Percentiles rank a stretch among this genome's conserved stretches.
phyloP scores from a whole-genome alignment of 35 echinoderm and acorn worm genomes.

The Hemicentrotus pulcherrimus region DNA sequence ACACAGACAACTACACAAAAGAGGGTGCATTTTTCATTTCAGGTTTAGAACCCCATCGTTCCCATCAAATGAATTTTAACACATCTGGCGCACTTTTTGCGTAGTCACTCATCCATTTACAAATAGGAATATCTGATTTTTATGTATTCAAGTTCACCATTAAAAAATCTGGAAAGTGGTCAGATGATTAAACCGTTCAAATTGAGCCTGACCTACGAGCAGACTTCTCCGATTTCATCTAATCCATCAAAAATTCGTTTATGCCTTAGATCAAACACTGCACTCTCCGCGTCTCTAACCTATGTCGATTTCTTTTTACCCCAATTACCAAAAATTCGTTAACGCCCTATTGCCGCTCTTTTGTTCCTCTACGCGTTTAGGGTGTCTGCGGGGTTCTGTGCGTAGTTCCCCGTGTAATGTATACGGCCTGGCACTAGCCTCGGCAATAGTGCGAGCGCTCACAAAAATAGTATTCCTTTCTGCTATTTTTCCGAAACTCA shows the following conservation, averaged over 20 bases:
- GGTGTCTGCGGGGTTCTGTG: not conserved
- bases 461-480: not conserved
- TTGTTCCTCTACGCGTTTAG: not conserved
- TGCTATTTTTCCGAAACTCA: not conserved
- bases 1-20: not conserved
- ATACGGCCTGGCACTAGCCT: not conserved
- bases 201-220: constrained; percentile 31
- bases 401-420: constrained; percentile 13
- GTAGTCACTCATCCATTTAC: not conserved
- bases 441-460: not conserved
- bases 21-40: not conserved
- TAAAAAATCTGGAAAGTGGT: not conserved
- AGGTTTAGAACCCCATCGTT: not conserved
- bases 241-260: constrained; percentile 40
- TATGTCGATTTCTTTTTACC: not conserved
- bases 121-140: not conserved
- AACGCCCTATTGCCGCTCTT: constrained; percentile 21
- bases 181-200: constrained; percentile 11
- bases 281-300: constrained; percentile 10
- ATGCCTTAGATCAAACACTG: constrained; percentile 13
- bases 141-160: not conserved
- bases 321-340: constrained; percentile 46
- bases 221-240: constrained; percentile 1
- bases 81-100: constrained; percentile 5
- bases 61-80: not conserved